phyloP scores from a whole-genome alignment of 2,888 invertebrate genomes.

The Calliphora vomitoria region DNA sequence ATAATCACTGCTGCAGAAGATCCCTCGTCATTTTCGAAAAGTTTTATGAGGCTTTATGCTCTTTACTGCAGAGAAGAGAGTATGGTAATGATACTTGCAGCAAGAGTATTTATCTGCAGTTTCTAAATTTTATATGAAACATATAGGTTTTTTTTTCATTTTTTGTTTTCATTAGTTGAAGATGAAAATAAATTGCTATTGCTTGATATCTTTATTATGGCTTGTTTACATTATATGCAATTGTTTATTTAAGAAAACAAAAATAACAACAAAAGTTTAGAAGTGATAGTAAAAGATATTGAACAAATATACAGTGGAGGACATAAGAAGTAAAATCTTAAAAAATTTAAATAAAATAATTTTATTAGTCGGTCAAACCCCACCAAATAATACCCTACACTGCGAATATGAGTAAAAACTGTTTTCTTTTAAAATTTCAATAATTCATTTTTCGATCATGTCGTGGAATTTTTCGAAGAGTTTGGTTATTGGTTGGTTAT shows the following conservation, averaged over 20 bases:
- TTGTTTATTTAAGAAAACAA: slow-evolving; percentile 8
- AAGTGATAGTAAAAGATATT: slow-evolving; percentile 1
- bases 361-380: too few species aligned
- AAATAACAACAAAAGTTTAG: not conserved
- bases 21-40: not conserved
- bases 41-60: not conserved
- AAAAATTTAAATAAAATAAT: not conserved
- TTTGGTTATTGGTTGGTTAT: too few species aligned
- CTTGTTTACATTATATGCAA: slow-evolving; percentile 14
- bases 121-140: not conserved
- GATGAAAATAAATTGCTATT: not conserved
- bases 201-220: not conserved
- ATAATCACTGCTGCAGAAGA: slow-evolving; percentile 32
- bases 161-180: not conserved
- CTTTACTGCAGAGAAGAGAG: not conserved
- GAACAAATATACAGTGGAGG: not conserved
- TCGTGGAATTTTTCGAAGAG: too few species aligned
- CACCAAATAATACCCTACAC: too few species aligned
- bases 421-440: too few species aligned
- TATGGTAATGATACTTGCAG: not conserved
- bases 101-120: not conserved
- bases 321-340: not conserved
- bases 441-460: too few species aligned
- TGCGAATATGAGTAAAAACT: too few species aligned
- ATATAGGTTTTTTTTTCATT: not conserved